These are phyloP conservation scores for Plecturocebus donacophilus DNA, from an alignment of 2,113 vertebrate species.

Conservation along the genomic window DNA sequence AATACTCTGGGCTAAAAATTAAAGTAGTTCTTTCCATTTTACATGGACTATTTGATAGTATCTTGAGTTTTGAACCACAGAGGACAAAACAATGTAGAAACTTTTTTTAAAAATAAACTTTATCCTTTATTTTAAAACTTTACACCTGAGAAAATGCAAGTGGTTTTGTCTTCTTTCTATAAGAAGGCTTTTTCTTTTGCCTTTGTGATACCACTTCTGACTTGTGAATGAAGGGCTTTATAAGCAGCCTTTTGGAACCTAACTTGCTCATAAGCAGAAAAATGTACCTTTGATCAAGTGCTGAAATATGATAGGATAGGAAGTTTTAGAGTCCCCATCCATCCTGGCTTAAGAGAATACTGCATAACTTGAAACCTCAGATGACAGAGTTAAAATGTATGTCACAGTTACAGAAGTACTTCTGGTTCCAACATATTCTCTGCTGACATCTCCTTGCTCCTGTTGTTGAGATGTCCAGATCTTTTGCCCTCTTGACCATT, in stretches of 20 bases:
- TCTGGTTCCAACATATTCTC: not conserved
- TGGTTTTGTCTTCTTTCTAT: not conserved
- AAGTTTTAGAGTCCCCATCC: not conserved
- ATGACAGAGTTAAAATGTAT: not conserved
- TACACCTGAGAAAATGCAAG: not conserved
- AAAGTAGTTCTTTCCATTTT: not conserved
- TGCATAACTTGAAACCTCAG: not conserved
- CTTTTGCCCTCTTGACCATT: not conserved
- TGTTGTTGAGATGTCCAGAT: not conserved
- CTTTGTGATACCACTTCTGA: not conserved
- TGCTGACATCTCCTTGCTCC: not conserved
- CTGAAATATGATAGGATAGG: not conserved
- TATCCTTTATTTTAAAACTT: constrained; percentile 22
- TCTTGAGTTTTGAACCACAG: not conserved
- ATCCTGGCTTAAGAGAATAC: not conserved
- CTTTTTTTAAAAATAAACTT: not conserved
- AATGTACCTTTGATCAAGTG: not conserved
- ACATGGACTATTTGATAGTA: not conserved
- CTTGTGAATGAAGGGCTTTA: not conserved
- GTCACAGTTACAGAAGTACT: not conserved
- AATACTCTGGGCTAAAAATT: not conserved
- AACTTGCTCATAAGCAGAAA: not conserved
- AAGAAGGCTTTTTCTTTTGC: not conserved
- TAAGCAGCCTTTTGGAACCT: not conserved
- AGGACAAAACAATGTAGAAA: not conserved